Percentiles rank a stretch among this genome's conserved stretches.
Conservation (phyloP, 2,888 invertebrate species). For the Hedya salicella region DNA sequence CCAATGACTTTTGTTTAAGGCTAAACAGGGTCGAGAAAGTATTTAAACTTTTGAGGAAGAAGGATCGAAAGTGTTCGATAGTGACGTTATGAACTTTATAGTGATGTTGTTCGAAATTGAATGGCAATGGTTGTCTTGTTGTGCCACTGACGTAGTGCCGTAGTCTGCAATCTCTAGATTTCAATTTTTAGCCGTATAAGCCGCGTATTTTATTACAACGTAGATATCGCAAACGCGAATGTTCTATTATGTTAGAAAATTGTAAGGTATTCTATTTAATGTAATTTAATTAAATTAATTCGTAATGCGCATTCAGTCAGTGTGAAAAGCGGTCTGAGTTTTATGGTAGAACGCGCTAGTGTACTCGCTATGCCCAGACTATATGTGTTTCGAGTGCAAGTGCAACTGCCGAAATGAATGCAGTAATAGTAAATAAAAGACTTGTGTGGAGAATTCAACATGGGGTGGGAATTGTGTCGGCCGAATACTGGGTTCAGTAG, state of each 20-base stretch:
- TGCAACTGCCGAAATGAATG: constrained; percentile 20
- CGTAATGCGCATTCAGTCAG: constrained; percentile 21
- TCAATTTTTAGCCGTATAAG: not conserved
- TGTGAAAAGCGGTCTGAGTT: constrained; percentile 6
- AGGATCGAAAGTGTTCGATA: not conserved
- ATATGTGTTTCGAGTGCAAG: constrained; percentile 16
- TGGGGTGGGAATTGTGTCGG: not conserved
- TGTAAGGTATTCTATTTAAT: constrained; percentile 36
- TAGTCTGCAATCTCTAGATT: constrained; percentile 37
- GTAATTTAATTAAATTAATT: constrained; percentile 11
- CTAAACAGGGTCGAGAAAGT: constrained; percentile 17
- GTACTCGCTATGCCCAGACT: constrained; percentile 4
- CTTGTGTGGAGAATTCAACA: constrained; percentile 11
- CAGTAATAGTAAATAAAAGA: constrained; percentile 19
- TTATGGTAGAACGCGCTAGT: constrained; percentile 17
- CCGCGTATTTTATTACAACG: constrained; percentile 12
- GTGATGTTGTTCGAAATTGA: not conserved
- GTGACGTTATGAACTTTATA: constrained; percentile 20
- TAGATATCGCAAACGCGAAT: constrained; percentile 11
- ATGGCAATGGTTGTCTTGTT: not conserved
- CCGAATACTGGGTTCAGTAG: constrained; percentile 11
- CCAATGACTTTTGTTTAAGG: constrained; percentile 10
- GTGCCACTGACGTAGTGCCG: not conserved
- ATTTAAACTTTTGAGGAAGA: constrained; percentile 11
- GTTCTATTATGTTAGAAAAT: constrained; percentile 13